Base-by-base conservation (phyloP, 1,140 invertebrate species). In the Rhynchophorus ferrugineus region DNA sequence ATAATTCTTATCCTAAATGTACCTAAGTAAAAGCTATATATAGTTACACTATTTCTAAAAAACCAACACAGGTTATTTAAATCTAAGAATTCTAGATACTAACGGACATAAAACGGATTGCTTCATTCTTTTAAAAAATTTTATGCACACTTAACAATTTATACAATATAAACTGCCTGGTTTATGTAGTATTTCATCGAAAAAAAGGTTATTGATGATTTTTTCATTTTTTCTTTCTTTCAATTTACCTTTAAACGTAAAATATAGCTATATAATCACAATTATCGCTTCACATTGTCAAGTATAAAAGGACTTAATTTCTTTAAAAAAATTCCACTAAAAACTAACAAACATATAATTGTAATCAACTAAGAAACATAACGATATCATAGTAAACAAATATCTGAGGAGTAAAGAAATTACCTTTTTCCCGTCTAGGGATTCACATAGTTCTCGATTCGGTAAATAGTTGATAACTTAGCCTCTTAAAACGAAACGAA, bases 331-430 rank as follows among this genome's bases (percentile, higher is more conserved):
- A 67, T 65, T 67, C 66, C 54, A 69, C 67, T 69, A 69, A 63
- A 68, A 64, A 64, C 67, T 68, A 69, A 69, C 67, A 67, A 68
- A 68, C 63, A 65, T 66, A 68, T 63, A 57, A 58, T 64, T 59
- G 59, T 64, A 61, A 65, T 65, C 59, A 65, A 65, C 60, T 63
- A 63, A 65, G n/a, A 61, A 63, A 63, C 62, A 63, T 63, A 63
- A 63, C 57, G 51, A 57, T 54, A 49, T 58, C 49, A 60, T 44
- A 53, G 46, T 50, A 53, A 53, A 47, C 51, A 41, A 42, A 52
- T 35, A 34, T 43, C 33, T 38, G 14, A 17, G 18, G 43, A 47
- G 34, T 49, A 35, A 34, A 46, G 45, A 54, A 47, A 42, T 54
- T 42, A 42, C 36, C 5, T 3, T 29, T 29, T 29, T 29, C 24